A percentile compares a stretch with the other conserved stretches of the same genome.
Conservation (phyloP, 2,113 vertebrate species). For the Actenoides lindsayi region DNA sequence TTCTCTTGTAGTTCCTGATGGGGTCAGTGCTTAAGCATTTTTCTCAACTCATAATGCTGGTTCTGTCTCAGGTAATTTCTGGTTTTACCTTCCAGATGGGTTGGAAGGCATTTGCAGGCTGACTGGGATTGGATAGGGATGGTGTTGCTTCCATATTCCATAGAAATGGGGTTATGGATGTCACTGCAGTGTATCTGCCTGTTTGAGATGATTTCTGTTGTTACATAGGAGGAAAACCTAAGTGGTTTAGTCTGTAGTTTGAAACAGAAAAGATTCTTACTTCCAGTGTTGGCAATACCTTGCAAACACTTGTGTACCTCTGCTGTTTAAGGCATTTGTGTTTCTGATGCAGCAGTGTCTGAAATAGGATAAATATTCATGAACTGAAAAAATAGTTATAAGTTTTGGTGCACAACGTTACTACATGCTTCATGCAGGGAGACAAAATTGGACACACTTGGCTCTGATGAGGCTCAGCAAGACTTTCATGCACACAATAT, state of each 20-base stretch:
- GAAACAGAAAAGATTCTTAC: background rate
- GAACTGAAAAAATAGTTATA: background rate
- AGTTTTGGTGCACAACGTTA: background rate
- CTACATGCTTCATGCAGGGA: background rate
- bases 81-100: background rate
- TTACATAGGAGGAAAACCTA: background rate
- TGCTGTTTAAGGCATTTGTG: background rate
- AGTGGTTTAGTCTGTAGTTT: background rate
- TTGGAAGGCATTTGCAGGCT: background rate
- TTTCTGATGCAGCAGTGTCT: background rate
- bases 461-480: background rate
- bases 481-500: constrained; percentile 3
- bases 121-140: background rate
- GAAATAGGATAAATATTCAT: background rate
- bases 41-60: background rate
- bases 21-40: background rate
- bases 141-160: background rate
- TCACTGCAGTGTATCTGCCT: background rate
- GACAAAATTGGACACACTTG: background rate
- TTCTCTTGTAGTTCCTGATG: background rate
- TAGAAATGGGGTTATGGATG: fast-evolving
- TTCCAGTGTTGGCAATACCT: background rate
- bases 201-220: background rate
- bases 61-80: background rate
- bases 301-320: background rate